Base-by-base conservation (phyloP, 1,140 invertebrate species). In the Apis cerana region DNA sequence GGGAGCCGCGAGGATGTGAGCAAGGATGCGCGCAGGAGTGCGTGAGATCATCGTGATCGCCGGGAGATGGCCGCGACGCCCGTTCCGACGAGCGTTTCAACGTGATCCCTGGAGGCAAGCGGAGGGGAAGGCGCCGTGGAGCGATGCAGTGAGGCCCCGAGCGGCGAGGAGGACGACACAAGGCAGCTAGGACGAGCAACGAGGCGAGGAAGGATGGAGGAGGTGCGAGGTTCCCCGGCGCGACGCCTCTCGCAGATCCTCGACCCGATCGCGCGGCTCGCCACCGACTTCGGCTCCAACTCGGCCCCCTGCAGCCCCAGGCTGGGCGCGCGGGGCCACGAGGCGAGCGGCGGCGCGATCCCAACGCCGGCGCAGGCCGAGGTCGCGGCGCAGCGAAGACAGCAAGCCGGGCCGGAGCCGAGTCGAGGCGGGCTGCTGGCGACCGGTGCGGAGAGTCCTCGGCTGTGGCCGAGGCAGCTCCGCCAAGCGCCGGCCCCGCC, bases 161-260 rank as follows among this genome's bases (percentile, higher is more conserved):
- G 23, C 3, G 43, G 13, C 61, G 64, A 64, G 69, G 62, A 78
- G 69, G 52, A n/a, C 23, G 33, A 74, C 70, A 27, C 21, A 33
- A 56, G 72, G n/a, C 68, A 65, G 58, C 61, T 54, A 79, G 62
- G 70, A 61, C 12, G n/a, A 61, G 21, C 19, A 13, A 17, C 59
- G 21, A 80, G 48, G 12, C 50, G 9, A 21, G 62, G 67, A 15
- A 77, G 58, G 64, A 94, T 94, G 93, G 93, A 94, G 84, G 93
- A 94, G 85, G 90, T 92, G 88, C 92, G 92, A 56, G 90, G 91
- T 48, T 91, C 92, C 48, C 93, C 94, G 89, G 95, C 95, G 89
- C 94, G 96, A 87, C 95, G 97, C 85, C 93, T 97, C 89, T 97
- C 97, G 91, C 96, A 97, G 94, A 97, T 97, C 84, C 97, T 97